A percentile compares a stretch with the other conserved stretches of the same genome.
These are phyloP conservation scores for Uropetala carovei DNA, from an alignment of 2,888 invertebrate genomes.

Conservation along the genomic window DNA sequence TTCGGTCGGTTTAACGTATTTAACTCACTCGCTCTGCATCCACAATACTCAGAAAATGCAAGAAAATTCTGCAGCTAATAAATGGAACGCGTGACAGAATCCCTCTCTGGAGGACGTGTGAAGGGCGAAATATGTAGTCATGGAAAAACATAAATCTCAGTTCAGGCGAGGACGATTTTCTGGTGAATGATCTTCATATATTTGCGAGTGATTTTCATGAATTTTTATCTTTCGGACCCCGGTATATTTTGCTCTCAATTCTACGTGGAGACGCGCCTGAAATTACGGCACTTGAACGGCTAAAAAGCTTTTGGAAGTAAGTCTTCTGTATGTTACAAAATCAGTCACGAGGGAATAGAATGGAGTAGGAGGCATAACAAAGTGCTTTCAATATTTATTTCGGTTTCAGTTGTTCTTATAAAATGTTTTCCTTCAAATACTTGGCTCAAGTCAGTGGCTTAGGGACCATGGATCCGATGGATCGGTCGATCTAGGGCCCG, in stretches of 20 bases:
- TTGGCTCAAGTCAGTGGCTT: no score
- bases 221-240: neutral
- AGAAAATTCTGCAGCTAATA: neutral
- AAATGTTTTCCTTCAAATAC: no score
- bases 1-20: neutral
- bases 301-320: constrained; percentile 2
- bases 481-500: no score
- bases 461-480: no score
- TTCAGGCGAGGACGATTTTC: neutral
- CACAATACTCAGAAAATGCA: neutral
- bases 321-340: neutral
- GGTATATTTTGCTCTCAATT: neutral
- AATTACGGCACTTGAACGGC: neutral
- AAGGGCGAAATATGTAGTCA: neutral
- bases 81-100: neutral
- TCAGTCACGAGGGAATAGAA: no score
- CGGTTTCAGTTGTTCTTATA: no score
- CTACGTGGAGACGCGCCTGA: neutral
- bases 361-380: no score
- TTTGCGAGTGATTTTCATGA: neutral
- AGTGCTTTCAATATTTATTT: no score
- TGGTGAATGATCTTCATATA: neutral
- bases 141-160: neutral
- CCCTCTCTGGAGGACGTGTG: neutral
- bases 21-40: neutral